Evolutionary conservation across 1,140 invertebrate genomes (phyloP), one percentile per base, ranked within the genome.

Genomic region (Drosophila repletoides): DNA sequence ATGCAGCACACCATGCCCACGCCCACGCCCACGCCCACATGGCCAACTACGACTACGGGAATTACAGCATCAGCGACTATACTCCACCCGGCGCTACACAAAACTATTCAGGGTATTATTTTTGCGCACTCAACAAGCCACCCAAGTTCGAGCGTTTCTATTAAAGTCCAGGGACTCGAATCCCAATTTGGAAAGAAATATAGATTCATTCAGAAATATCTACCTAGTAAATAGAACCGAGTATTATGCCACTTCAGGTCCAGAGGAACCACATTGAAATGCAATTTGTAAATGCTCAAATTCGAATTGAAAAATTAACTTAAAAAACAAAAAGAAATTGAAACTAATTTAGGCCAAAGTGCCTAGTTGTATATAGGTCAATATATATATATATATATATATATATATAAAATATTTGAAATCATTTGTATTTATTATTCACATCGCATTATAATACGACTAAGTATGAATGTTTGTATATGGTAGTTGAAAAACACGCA

Each of bases 31-130:
- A 88, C 61, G 65, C 75, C 49, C 80, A 83, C 38, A 63, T 81
- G 86, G 60, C 73, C 33, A 88, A 80, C 64, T 88, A 89, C 12
- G 86, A 88, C 60, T 88, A 88, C 52, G 74, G 76, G 38, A 76
- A 83, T 41, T 89, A 89, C 69, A 76, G 88, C 83, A 89, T 89
- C 84, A 61, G 84, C 74, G 88, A 89, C 66, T 89, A 89, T 60
- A 79, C 88, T 87, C 84, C 84, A 80, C 88, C 88, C 83, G 88
- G 88, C 61, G 71, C 81, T 53, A 87, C 88, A 88, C 88, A 89
- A 89, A 89, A 89, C 80, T 89, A 89, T 89, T 87, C 88, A 83
- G 88, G 88, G 72, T 89, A 89, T 87, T 89, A 89, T 88, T 89
- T 89, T 66, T 89, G 88, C 76, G 88, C 88, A 89, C 84, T 89